Conservation (phyloP, 2,797 vertebrate genomes). For the Eutrigla gurnardus region DNA sequence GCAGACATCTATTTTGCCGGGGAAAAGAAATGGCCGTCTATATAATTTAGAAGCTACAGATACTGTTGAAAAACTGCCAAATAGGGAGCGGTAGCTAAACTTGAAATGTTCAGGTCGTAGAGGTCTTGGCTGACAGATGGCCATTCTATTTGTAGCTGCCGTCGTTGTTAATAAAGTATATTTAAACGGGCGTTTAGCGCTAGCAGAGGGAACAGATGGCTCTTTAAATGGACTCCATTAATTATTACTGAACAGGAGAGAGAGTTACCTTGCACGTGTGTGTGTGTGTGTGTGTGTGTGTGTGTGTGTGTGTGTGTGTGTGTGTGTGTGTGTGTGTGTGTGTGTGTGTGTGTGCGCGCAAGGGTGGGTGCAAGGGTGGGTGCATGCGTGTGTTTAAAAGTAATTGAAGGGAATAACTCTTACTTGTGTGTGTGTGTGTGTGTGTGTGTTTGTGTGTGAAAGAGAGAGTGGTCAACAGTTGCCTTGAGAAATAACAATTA, state of each 20-base stretch:
- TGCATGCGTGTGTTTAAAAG: constrained; percentile 62
- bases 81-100: constrained; percentile 69
- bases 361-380: constrained; percentile 5
- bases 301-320: constrained; percentile 21
- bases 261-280: constrained; percentile 66
- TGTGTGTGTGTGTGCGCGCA: constrained; percentile 18
- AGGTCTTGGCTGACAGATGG: constrained; percentile 83
- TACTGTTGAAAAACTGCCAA: constrained; percentile 51
- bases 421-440: constrained; percentile 60
- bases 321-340: constrained; percentile 25
- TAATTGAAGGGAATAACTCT: constrained; percentile 73
- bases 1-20: not conserved
- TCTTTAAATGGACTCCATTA: constrained; percentile 86
- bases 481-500: constrained; percentile 59
- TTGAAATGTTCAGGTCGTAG: constrained; percentile 69
- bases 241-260: constrained; percentile 83
- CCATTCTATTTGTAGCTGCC: constrained; percentile 78
- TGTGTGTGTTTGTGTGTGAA: constrained; percentile 32
- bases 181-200: constrained; percentile 85
- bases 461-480: constrained; percentile 67
- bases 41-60: constrained; percentile 50
- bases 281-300: constrained; percentile 16
- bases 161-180: constrained; percentile 86
- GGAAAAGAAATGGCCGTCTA: not conserved
- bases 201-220: constrained; percentile 85